Evolutionary conservation across 2,888 invertebrate genomes (phyloP), one percentile per base, ranked within the genome.

Genomic region (Apotomis betuletana): DNA sequence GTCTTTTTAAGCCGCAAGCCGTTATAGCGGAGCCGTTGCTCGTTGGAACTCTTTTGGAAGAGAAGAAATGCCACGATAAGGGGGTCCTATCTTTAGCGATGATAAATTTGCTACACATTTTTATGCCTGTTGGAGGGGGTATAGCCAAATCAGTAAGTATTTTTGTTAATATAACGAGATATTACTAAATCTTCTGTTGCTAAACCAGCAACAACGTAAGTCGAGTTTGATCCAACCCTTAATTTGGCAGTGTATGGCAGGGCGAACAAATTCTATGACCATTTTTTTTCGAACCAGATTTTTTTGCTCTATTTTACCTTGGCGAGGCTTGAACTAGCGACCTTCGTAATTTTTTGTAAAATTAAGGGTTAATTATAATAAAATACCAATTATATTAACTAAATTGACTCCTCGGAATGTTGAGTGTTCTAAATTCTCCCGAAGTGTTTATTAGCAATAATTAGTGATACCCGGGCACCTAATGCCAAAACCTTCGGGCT

Each of bases 321-420:
- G n/a, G n/a, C n/a, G n/a, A n/a, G n/a, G n/a, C n/a, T n/a, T n/a
- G n/a, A n/a, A n/a, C n/a, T n/a, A n/a, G n/a, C n/a, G n/a, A n/a
- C n/a, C n/a, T n/a, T n/a, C n/a, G n/a, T n/a, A n/a, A n/a, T n/a
- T n/a, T n/a, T n/a, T n/a, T n/a, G n/a, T n/a, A n/a, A n/a, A n/a
- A n/a, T n/a, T n/a, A n/a, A n/a, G n/a, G n/a, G n/a, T n/a, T 41
- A 81, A 80, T 80, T 79, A 79, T 79, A 80, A 75, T 70, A 61
- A 68, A 75, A 74, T 73, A 70, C 69, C 73, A 65, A 75, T 76
- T 38, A 57, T 73, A 51, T 63, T 46, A n/a, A 68, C 63, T 65
- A 78, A 78, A 75, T 69, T 69, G 73, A 74, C 69, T 71, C 67
- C 70, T 74, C 74, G 77, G 77, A 80, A 79, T 80, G 76, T 81